Conservation (phyloP, 2,113 vertebrate species). For the Cebus imitator region DNA sequence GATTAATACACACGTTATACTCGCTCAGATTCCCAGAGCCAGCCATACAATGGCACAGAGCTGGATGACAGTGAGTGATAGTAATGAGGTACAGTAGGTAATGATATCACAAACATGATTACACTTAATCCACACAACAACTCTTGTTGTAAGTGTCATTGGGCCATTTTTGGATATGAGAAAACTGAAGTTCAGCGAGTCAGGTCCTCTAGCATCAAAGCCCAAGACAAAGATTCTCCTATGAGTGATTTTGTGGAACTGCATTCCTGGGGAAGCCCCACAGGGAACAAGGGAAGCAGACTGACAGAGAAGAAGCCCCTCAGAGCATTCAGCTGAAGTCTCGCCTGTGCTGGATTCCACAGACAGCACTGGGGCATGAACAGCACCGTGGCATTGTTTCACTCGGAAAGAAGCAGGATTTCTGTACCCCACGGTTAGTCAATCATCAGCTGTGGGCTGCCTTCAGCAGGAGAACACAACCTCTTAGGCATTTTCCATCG, state of each 20-base stretch:
- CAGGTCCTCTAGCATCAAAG: neutral
- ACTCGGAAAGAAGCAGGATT: neutral
- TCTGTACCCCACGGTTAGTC: no score
- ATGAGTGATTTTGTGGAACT: neutral
- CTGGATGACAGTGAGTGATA: neutral
- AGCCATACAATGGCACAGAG: rapidly evolving
- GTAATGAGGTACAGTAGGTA: no score
- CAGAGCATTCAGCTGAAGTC: no score
- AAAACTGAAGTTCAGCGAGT: neutral
- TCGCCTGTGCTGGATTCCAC: no score
- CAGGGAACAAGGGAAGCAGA: neutral
- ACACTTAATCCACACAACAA: no score
- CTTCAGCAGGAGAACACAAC: no score
- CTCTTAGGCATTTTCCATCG: neutral
- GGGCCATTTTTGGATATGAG: neutral
- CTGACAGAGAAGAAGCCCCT: neutral
- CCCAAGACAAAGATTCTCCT: neutral
- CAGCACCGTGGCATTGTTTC: rapidly evolving
- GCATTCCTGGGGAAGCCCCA: neutral
- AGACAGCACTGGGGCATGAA: no score
- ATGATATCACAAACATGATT: rapidly evolving
- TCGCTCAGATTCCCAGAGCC: neutral
- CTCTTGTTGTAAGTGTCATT: neutral
- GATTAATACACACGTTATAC: neutral
- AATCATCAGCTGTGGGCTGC: rapidly evolving